Base-by-base conservation (phyloP, 2,797 vertebrate genomes). In the Botia almorhae region DNA sequence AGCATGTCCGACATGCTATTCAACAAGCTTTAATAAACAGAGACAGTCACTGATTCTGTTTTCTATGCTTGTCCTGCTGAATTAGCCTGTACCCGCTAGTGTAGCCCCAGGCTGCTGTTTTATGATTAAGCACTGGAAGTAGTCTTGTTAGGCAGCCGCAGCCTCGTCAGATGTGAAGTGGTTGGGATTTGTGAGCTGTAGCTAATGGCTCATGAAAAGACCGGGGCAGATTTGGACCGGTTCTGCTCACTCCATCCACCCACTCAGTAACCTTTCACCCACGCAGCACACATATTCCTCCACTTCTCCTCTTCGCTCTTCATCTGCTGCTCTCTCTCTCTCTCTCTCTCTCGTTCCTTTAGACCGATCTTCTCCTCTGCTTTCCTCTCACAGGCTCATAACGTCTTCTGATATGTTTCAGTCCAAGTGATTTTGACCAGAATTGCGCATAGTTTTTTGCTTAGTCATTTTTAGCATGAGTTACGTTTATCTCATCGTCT, bases 171-270 rank as follows among this genome's bases (percentile, higher is more conserved):
- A 81, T 73, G 68, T 83, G 72, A 43, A 69, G 80, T 80, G 89
- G 83, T 89, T 88, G 60, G 71, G 64, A 84, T 85, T 78, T 85
- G 83, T 82, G 68, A 81, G 81, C 84, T 76, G 84, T 87, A 80
- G 85, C 74, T 87, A 87, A 91, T 89, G 81, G 63, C 74, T 82
- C 46, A 85, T 83, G 78, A 86, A 85, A 76, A 69, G 84, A 84
- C 81, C 65, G 73, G 78, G 50, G 65, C 63, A 69, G 74, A 55
- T 81, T 86, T 29, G 73, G 72, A 80, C 82, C 74, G 63, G 82
- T 83, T 53, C 48, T 21, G 26, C n/a, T 63, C 58, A n/a, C 39
- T 58, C 33, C 14, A 3, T 79, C 58, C 76, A 21, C 81, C 81
- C 71, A 83, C 82, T 70, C 77, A 2, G 17, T 82, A 51, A 19